Base-by-base conservation (phyloP, 2,797 vertebrate species). In the Xerus rutilus region DNA sequence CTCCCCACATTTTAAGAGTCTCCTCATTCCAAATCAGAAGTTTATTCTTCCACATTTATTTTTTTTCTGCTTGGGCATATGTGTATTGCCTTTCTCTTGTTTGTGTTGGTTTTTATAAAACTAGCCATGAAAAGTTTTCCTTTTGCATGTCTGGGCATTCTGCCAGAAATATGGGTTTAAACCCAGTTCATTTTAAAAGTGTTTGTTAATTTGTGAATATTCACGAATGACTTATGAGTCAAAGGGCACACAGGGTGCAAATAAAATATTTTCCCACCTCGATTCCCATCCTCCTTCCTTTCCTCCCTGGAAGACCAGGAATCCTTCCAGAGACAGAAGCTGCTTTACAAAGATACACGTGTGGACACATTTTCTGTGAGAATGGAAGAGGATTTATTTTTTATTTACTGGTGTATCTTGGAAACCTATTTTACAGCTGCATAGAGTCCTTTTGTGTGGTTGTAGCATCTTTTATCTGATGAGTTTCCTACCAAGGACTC, bases 1-100 rank as follows among this genome's bases (percentile, higher is more conserved):
- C 3, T 35, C 4, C 13, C 11, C 1, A 39, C 7, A 35, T 28
- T 57, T 9, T 39, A 20, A 45, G 57, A 0, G 14, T 6, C n/a
- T 79, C 11, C 4, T 23, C 6, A 3, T 54, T 15, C 28, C 30
- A 43, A 7, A 1, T 25, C 1, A 8, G 25, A 52, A 78, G 28
- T 21, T 20, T 39, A 72, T 64, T 69, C 43, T 78, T 65, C 39
- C 21, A 25, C 5, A 18, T 43, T 3, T 30, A 23, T 57, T 21
- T 20, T 15, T 32, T 57, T 39, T 43, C 54, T 78, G 35, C 72
- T 18, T 2, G 6, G 20, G 17, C 32, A 21, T 6, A 13, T 23
- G 10, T 1, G 5, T 10, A 17, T 9, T 47, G 25, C 9, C 45
- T 72, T 77, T n/a, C n/a, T 92, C 78, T 67, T 86, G 69, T 59